Evolutionary conservation across 2,888 invertebrate genomes (phyloP).

Genomic region (Lydus trimaculatus): DNA sequence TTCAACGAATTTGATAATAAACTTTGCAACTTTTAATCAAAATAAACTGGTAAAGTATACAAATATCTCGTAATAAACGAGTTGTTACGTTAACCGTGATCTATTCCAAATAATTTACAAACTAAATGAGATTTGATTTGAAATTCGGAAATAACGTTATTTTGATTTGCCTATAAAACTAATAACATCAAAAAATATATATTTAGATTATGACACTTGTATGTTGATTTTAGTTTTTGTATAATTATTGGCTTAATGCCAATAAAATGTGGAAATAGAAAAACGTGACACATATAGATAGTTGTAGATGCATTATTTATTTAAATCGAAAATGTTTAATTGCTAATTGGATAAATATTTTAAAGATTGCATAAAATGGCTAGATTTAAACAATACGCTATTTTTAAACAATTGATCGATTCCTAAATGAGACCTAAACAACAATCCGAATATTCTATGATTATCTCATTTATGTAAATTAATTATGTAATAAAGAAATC

Average conservation of each 20-base stretch:
- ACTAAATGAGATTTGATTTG: not conserved
- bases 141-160: not conserved
- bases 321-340: not conserved
- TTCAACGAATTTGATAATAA: not conserved
- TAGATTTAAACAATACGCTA: not conserved
- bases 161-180: not conserved
- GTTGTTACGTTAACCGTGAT: not conserved
- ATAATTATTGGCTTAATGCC: not conserved
- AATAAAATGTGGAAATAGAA: not conserved
- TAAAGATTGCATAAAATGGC: too few relatives aligned
- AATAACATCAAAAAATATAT: not conserved
- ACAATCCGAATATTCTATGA: not conserved
- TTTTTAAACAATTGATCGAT: too few relatives aligned
- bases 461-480: not conserved
- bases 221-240: not conserved
- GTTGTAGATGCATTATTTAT: not conserved
- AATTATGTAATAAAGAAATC: not conserved
- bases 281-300: not conserved
- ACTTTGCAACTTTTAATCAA: not conserved
- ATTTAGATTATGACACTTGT: constrained; percentile 4
- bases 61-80: not conserved
- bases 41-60: not conserved
- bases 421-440: not conserved
- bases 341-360: not conserved
- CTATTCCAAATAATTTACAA: not conserved